These are phyloP conservation scores for Phoxinus phoxinus DNA, from an alignment of 2,113 vertebrate species.

Conservation along the genomic window DNA sequence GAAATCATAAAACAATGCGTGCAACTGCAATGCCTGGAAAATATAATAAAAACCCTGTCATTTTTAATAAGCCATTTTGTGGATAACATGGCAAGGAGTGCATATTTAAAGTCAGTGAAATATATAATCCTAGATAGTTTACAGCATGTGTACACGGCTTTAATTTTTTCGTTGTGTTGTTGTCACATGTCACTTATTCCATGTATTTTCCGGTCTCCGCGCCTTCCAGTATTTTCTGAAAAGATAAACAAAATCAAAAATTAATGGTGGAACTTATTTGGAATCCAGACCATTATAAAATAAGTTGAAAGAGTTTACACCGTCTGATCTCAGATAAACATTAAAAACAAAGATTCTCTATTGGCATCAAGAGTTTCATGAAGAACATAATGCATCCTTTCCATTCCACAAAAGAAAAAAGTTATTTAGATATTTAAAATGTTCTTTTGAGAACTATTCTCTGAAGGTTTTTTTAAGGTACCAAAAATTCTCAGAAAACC, in stretches of 20 bases:
- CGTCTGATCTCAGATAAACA: neutral
- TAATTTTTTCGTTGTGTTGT: conserved; percentile 10
- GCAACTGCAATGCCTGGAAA: neutral
- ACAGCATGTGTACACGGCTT: conserved; percentile 46
- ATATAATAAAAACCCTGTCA: conserved; percentile 9
- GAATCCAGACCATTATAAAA: neutral
- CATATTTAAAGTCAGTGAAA: conserved; percentile 20
- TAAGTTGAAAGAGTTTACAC: neutral
- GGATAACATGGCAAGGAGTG: conserved; percentile 23
- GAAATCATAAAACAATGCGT: neutral
- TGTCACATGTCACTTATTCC: conserved; percentile 59
- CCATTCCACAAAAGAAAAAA: too few relatives aligned
- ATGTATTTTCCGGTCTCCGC: conserved; percentile 56
- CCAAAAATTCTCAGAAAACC: too few relatives aligned
- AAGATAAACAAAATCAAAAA: conserved; percentile 14
- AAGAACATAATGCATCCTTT: too few relatives aligned
- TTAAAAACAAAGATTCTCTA: too few relatives aligned
- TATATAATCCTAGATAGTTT: conserved; percentile 40
- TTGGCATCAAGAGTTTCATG: too few relatives aligned
- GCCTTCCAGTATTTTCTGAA: conserved; percentile 52
- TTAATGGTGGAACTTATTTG: neutral
- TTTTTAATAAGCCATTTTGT: conserved; percentile 11
- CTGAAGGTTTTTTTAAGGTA: too few relatives aligned
- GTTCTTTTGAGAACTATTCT: too few relatives aligned
- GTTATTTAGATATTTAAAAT: too few relatives aligned